These are phyloP conservation scores for Crocallis elinguaria DNA, from an alignment of 2,888 invertebrate species.

Conservation along the genomic window DNA sequence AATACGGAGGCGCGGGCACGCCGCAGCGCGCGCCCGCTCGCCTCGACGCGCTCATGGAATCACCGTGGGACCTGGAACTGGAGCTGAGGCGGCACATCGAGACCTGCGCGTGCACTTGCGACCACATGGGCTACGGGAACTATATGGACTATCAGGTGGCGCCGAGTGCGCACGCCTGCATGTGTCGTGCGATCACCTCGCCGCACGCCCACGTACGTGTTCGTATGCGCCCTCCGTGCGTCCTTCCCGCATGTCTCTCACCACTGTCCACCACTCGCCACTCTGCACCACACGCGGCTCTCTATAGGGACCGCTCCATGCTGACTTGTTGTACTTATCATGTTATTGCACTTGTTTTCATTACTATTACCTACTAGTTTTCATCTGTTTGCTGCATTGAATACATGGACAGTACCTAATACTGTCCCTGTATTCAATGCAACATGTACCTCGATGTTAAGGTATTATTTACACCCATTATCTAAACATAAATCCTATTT, in stretches of 20 bases:
- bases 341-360: slow-evolving; percentile 19
- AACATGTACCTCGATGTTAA: not conserved
- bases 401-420: not conserved
- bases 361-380: not conserved
- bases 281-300: slow-evolving; percentile 38
- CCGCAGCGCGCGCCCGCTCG: slow-evolving; percentile 70
- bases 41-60: slow-evolving; percentile 79
- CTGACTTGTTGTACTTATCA: slow-evolving; percentile 54
- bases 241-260: slow-evolving; percentile 55
- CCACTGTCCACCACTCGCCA: slow-evolving; percentile 6
- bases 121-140: slow-evolving; percentile 97
- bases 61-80: slow-evolving; percentile 89
- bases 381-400: not conserved
- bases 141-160: slow-evolving; percentile 95
- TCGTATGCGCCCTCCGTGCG: slow-evolving; percentile 38
- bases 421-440: not conserved
- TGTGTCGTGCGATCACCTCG: slow-evolving; percentile 81
- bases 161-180: slow-evolving; percentile 78
- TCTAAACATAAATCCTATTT: too few relatives aligned
- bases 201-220: slow-evolving; percentile 82
- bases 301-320: slow-evolving; percentile 58
- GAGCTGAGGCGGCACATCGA: slow-evolving; percentile 95
- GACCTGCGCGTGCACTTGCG: slow-evolving; percentile 95
- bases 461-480: too few relatives aligned
- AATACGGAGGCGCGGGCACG: slow-evolving; percentile 71